These are phyloP conservation scores for Dissostichus mawsoni DNA, from an alignment of 2,113 vertebrate genomes.

Conservation along the genomic window DNA sequence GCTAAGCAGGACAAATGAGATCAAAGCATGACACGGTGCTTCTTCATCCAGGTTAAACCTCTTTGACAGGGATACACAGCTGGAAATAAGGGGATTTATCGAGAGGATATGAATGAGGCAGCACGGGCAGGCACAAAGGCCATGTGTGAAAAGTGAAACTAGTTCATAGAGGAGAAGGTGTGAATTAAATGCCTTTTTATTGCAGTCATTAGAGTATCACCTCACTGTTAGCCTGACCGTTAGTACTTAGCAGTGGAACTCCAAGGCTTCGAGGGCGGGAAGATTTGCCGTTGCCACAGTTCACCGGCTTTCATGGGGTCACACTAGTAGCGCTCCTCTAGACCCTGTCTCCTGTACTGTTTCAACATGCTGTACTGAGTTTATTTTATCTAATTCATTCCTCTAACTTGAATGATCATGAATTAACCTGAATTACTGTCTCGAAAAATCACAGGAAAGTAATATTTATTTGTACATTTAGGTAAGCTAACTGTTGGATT, in stretches of 20 bases:
- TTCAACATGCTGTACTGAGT: neutral
- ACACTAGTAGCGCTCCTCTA: neutral
- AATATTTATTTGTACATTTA: neutral
- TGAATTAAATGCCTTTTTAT: conserved; percentile 79
- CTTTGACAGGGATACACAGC: conserved; percentile 36
- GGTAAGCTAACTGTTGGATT: neutral
- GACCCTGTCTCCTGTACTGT: conserved; percentile 5
- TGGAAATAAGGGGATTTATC: conserved; percentile 60
- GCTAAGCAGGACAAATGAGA: conserved; percentile 38
- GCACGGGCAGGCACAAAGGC: conserved; percentile 68
- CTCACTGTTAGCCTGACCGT: conserved; percentile 67
- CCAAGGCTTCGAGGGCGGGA: conserved; percentile 56
- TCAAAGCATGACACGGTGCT: conserved; percentile 64
- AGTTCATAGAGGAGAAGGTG: conserved; percentile 69
- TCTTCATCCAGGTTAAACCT: conserved; percentile 14
- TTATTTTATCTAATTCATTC: neutral
- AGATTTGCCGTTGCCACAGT: conserved; percentile 8
- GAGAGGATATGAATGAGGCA: conserved; percentile 76
- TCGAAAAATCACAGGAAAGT: neutral
- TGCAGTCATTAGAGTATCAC: conserved; percentile 79
- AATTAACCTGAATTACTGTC: neutral
- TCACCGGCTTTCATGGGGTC: conserved; percentile 17
- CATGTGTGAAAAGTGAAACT: conserved; percentile 68
- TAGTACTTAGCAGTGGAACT: conserved; percentile 71
- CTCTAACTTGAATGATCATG: neutral